A percentile compares a stretch with the other conserved stretches of the same genome.
Conservation (phyloP, 2,888 invertebrate species). For the Hirtodrosophila duncani region DNA sequence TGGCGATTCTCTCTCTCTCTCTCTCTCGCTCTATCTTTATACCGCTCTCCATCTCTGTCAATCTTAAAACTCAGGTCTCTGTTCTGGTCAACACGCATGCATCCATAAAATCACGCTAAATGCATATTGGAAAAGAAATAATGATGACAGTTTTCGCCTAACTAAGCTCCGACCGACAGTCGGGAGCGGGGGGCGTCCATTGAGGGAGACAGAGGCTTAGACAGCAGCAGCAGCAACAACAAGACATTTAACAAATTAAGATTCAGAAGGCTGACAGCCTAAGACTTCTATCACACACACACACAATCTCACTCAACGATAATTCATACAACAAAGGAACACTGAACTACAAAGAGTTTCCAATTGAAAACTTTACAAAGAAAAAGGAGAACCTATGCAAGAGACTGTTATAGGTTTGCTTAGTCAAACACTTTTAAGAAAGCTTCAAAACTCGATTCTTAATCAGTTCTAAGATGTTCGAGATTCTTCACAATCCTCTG, state of each 20-base stretch:
- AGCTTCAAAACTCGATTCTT: too few species aligned
- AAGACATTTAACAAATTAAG: constrained; percentile 63
- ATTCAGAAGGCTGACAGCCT: constrained; percentile 37
- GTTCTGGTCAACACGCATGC: constrained; percentile 65
- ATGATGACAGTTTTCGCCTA: constrained; percentile 71
- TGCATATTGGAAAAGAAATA: constrained; percentile 64
- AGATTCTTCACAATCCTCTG: too few species aligned
- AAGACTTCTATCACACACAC: constrained; percentile 19
- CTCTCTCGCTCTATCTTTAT: too few species aligned
- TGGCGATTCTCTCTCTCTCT: too few species aligned
- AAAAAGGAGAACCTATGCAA: too few species aligned
- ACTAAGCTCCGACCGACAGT: constrained; percentile 54
- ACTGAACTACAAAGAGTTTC: background rate
- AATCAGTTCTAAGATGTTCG: too few species aligned
- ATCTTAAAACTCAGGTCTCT: too few species aligned
- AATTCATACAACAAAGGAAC: background rate
- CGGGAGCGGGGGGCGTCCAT: too few species aligned
- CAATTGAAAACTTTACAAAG: too few species aligned
- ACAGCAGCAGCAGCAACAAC: constrained; percentile 9
- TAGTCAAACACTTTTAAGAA: too few species aligned
- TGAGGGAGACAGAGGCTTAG: constrained; percentile 11
- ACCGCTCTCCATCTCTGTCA: too few species aligned
- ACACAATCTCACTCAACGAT: constrained; percentile 16
- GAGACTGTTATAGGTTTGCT: too few species aligned
- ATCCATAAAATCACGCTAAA: constrained; percentile 62